Evolutionary conservation across 2,797 vertebrate species (phyloP).

Genomic region (Mallotus villosus): DNA sequence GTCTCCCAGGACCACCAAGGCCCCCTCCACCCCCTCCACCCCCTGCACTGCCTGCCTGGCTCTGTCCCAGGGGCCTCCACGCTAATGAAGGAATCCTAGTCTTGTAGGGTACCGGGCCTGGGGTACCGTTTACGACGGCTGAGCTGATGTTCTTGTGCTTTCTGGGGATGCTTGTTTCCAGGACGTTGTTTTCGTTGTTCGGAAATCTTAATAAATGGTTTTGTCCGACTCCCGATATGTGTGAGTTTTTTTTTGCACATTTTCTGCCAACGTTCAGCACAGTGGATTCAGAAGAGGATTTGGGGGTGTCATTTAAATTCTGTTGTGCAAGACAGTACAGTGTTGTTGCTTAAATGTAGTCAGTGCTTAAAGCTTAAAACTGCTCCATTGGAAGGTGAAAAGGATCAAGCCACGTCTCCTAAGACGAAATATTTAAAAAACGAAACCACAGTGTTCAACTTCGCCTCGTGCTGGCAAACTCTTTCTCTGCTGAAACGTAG

Average conservation of each 20-base stretch:
- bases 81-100: conserved; percentile 23
- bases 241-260: too few relatives aligned
- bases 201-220: background rate
- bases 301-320: too few relatives aligned
- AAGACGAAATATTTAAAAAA: too few relatives aligned
- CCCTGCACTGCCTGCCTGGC: conserved; percentile 1
- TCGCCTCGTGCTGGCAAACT: conserved; percentile 23
- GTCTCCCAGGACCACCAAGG: background rate
- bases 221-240: background rate
- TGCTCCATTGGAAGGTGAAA: too few relatives aligned
- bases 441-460: too few relatives aligned
- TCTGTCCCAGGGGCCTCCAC: conserved; percentile 9
- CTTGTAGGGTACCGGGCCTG: conserved; percentile 18
- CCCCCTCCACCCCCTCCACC: background rate
- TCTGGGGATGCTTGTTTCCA: background rate
- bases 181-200: background rate
- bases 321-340: too few relatives aligned
- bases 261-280: too few relatives aligned
- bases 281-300: too few relatives aligned
- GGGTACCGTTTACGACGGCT: conserved; percentile 1
- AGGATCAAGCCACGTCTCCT: too few relatives aligned
- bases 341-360: too few relatives aligned
- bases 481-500: conserved; percentile 43
- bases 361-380: too few relatives aligned
- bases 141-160: conserved; percentile 12